A percentile compares a stretch with the other conserved stretches of the same genome.
Evolutionary conservation across 2,113 vertebrate species (phyloP).

Genomic region (Apaloderma vittatum): DNA sequence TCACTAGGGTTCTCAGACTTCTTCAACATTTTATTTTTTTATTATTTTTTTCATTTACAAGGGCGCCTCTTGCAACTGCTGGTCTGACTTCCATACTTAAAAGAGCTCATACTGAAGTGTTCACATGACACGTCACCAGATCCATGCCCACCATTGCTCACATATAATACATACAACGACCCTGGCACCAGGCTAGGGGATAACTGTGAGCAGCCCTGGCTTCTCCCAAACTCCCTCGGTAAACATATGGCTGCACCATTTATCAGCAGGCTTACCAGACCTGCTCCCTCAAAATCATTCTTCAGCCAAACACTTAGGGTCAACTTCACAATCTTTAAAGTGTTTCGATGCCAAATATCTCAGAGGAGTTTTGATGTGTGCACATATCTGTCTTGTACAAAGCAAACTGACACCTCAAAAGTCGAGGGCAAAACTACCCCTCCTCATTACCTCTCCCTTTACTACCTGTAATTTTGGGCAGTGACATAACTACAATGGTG

Average conservation of each 20-base stretch:
- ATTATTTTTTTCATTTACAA: background rate
- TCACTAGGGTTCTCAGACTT: background rate
- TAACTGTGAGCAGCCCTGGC: background rate
- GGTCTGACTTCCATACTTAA: background rate
- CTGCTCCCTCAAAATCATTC: background rate
- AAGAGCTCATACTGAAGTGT: background rate
- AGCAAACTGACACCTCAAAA: background rate
- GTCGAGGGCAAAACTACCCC: background rate
- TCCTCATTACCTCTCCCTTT: background rate
- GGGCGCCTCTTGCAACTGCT: background rate
- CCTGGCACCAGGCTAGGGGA: background rate
- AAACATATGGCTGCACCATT: accelerated
- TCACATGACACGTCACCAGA: background rate
- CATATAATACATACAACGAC: background rate
- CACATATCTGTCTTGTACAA: background rate
- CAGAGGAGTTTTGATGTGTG: background rate
- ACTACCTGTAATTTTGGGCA: background rate
- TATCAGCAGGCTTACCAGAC: background rate
- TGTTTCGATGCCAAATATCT: background rate
- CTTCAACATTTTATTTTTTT: background rate
- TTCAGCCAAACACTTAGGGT: background rate
- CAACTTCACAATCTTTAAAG: background rate
- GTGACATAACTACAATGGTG: background rate
- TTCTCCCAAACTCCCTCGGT: background rate
- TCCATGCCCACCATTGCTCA: accelerated